Base-by-base conservation (phyloP, 2,113 vertebrate genomes). In the Mormyrus lacerda region DNA sequence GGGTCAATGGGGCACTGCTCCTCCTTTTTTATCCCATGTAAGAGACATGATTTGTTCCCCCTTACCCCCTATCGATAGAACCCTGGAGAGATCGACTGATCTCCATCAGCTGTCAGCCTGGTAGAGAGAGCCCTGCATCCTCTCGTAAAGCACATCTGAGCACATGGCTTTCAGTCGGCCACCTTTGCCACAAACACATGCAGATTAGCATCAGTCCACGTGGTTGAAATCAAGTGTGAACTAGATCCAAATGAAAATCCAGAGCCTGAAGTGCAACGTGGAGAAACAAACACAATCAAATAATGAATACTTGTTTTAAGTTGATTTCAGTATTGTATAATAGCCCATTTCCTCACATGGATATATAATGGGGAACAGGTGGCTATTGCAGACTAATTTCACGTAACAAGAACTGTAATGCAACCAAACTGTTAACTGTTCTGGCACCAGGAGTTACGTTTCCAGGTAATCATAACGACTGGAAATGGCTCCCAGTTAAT, bases 401-500 rank as follows among this genome's bases (percentile, higher is more conserved):
- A 86, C 27, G 11, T 51, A 86, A 47, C 42, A 50, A 31, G n/a
- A 51, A 79, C 35, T 85, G 47, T 50, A 85, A 50, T 27, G 24
- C 11, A 85, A n/a, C 84, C 24, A 50, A 50, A 51, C 47, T 85
- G 82, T 84, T 84, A 45, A 84, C 17, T n/a, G 82, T 86, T 86
- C 85, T 87, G 48, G 48, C 85, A 39, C 50, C 5, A 13, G 2
- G 31, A 39, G 27, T 84, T 27, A 35, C 27, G 27, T 17, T 53
- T 53, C 31, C 50, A 35, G 13, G 31, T 53, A 27, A 87, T 35
- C 39, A 53, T 19, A 55, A 42, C 1, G 31, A 39, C 31, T 39
- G 19, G 85, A 51, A 53, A 87, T 87, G n/a, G 55, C 27, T 55
- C 85, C 48, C 84, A 51, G 50, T 15, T 48, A 47, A 84, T n/a